Evolutionary conservation across 2,888 invertebrate genomes (phyloP).

Genomic region (Embidobia sp.): DNA sequence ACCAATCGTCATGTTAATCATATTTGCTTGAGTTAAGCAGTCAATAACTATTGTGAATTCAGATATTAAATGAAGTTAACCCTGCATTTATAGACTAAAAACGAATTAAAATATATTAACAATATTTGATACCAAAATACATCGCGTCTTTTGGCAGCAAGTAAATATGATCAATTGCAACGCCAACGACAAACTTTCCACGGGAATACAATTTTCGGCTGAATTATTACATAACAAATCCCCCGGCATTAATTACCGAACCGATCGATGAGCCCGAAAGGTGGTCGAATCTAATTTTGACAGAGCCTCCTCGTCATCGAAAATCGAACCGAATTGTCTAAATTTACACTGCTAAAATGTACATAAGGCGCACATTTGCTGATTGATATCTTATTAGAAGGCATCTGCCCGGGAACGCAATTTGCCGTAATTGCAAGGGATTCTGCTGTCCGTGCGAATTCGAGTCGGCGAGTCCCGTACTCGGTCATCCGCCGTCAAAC

Average conservation of each 20-base stretch:
- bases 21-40: too few relatives aligned
- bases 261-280: not conserved
- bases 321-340: slow-evolving; percentile 31
- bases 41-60: too few relatives aligned
- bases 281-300: slow-evolving; percentile 5
- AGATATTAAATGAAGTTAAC: too few relatives aligned
- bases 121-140: too few relatives aligned
- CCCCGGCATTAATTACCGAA: not conserved
- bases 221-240: slow-evolving; percentile 19
- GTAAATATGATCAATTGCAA: not conserved
- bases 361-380: slow-evolving; percentile 47
- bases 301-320: not conserved
- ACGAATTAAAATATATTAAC: too few relatives aligned
- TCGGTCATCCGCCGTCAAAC: slow-evolving; percentile 73
- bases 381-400: slow-evolving; percentile 55
- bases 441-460: slow-evolving; percentile 51
- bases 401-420: slow-evolving; percentile 36
- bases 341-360: slow-evolving; percentile 25
- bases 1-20: too few relatives aligned
- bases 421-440: slow-evolving; percentile 56
- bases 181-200: not conserved
- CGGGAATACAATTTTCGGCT: not conserved
- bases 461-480: slow-evolving; percentile 71
- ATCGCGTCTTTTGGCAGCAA: too few relatives aligned
- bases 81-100: too few relatives aligned